Conservation (phyloP, 2,797 vertebrate genomes). For the Helarctos malayanus region DNA sequence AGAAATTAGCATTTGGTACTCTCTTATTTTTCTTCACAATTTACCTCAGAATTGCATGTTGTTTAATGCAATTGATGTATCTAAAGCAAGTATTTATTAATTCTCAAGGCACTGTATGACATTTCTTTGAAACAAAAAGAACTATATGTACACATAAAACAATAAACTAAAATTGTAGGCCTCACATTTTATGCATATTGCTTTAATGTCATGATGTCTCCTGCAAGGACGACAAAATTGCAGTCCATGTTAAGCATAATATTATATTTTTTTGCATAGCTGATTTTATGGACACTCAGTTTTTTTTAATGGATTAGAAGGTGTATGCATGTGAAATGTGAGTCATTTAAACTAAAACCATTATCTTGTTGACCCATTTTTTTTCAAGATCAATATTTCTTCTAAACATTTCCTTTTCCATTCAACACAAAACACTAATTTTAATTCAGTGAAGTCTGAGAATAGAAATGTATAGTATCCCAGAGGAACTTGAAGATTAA, state of each 20-base stretch:
- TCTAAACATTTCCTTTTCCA: slow-evolving; percentile 64
- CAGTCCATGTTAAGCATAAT: neutral
- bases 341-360: slow-evolving; percentile 46
- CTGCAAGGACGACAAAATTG: neutral
- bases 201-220: neutral
- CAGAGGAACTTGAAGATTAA: slow-evolving; percentile 73
- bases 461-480: slow-evolving; percentile 60
- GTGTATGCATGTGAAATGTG: neutral
- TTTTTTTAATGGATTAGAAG: neutral
- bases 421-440: slow-evolving; percentile 57
- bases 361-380: slow-evolving; percentile 31
- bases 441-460: slow-evolving; percentile 71
- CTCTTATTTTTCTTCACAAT: neutral
- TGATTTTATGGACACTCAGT: neutral
- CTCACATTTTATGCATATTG: neutral
- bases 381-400: slow-evolving; percentile 45
- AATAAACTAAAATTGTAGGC: neutral
- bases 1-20: neutral
- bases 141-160: neutral
- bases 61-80: neutral
- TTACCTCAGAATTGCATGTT: neutral
- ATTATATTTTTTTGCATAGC: neutral
- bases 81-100: slow-evolving; percentile 23
- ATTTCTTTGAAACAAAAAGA: slow-evolving; percentile 6
- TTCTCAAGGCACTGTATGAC: neutral